phyloP scores from a whole-genome alignment of 1,140 invertebrate species.

The Planococcus citri region DNA sequence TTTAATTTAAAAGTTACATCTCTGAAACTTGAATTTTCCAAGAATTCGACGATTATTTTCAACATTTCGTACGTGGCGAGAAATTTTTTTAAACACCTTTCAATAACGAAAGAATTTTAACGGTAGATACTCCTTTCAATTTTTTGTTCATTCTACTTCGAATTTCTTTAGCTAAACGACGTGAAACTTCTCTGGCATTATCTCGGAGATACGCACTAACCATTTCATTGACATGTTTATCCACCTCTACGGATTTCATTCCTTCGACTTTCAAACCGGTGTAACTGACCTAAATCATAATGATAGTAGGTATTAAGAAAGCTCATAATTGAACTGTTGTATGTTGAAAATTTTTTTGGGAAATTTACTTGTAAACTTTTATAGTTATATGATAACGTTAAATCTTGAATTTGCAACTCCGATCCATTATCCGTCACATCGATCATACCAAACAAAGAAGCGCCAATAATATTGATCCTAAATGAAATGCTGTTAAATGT shows the following conservation, averaged over 20 bases:
- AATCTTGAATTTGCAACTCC: neutral
- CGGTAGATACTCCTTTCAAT: constrained; percentile 4
- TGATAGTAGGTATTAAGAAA: no score
- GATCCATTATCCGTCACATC: neutral
- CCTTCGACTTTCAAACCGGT: neutral
- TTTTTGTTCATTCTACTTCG: constrained; percentile 1
- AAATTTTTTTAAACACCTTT: neutral
- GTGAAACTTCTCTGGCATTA: neutral
- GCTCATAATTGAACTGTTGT: no score
- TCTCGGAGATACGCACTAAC: neutral
- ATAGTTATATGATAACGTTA: neutral
- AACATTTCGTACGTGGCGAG: no score
- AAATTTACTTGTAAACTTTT: constrained; percentile 5
- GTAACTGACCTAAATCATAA: neutral
- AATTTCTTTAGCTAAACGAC: neutral
- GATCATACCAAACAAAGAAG: neutral
- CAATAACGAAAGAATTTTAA: neutral
- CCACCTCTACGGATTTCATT: neutral
- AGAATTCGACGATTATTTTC: no score
- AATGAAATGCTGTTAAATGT: neutral
- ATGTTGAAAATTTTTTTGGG: no score
- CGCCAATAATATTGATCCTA: neutral
- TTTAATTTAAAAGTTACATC: no score
- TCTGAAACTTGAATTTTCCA: no score
- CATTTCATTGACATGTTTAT: neutral